phyloP scores from a whole-genome alignment of 2,797 vertebrate genomes.

The Rhynchonycteris naso region DNA sequence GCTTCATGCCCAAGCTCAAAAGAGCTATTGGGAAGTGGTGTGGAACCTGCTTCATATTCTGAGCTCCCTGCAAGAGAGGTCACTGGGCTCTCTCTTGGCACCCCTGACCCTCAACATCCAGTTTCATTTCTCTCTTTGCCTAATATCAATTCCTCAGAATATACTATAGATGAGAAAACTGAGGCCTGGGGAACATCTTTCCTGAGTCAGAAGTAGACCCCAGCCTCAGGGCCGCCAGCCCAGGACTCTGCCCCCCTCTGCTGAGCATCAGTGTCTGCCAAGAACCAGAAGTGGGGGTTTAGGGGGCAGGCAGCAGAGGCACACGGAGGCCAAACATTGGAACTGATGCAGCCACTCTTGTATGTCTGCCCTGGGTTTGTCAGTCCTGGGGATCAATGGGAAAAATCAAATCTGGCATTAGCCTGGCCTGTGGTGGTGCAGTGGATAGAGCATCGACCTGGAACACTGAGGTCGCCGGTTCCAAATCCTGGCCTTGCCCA shows the following conservation, averaged over 20 bases:
- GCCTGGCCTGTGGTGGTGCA: no score
- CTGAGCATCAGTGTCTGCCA: background rate
- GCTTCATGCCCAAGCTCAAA: background rate
- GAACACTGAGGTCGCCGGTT: no score
- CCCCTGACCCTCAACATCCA: background rate
- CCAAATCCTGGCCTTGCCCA: no score
- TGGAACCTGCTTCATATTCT: background rate
- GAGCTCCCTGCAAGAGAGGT: background rate
- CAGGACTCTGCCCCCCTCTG: background rate
- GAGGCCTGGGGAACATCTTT: background rate
- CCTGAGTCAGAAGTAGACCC: background rate
- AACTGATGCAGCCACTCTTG: background rate
- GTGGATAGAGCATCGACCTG: no score
- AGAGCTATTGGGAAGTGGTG: background rate
- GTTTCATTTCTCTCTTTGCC: background rate
- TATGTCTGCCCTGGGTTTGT: background rate
- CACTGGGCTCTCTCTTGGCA: background rate
- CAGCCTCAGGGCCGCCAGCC: background rate
- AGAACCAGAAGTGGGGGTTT: background rate
- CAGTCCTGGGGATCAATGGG: background rate
- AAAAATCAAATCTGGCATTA: background rate
- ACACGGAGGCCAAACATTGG: accelerated
- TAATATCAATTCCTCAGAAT: background rate
- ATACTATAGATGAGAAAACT: background rate
- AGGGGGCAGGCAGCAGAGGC: background rate